Percentiles rank a stretch among this genome's conserved stretches.
Evolutionary conservation across 1,140 invertebrate genomes (phyloP).

Genomic region (Popillia japonica): DNA sequence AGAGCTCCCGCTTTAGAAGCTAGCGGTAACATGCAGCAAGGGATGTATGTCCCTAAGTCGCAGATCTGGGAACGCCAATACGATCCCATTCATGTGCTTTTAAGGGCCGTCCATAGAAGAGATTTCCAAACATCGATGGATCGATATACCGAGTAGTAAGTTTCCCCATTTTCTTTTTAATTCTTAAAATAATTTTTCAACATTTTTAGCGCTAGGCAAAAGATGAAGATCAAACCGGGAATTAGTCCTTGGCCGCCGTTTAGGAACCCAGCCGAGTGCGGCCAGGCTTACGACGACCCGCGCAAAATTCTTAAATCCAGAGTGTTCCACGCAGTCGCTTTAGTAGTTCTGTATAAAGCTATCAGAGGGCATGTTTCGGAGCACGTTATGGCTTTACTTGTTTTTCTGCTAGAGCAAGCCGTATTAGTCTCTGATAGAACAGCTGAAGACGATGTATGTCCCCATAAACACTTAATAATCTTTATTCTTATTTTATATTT

Average conservation of each 20-base stretch:
- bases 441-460: slow-evolving; percentile 11
- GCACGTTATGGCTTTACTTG: slow-evolving; percentile 82
- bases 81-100: slow-evolving; percentile 91
- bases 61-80: slow-evolving; percentile 91
- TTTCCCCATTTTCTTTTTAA: not conserved
- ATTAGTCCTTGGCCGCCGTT: slow-evolving; percentile 85
- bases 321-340: slow-evolving; percentile 85
- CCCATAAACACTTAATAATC: not conserved
- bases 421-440: slow-evolving; percentile 64
- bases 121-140: slow-evolving; percentile 96
- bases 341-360: slow-evolving; percentile 85
- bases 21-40: slow-evolving; percentile 88
- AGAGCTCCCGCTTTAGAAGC: slow-evolving; percentile 81
- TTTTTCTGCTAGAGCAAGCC: slow-evolving; percentile 88
- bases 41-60: slow-evolving; percentile 90
- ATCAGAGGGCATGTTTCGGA: slow-evolving; percentile 82
- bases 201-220: slow-evolving; percentile 67
- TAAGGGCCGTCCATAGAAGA: slow-evolving; percentile 88
- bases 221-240: slow-evolving; percentile 70
- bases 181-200: not conserved
- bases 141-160: slow-evolving; percentile 82
- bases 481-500: not conserved
- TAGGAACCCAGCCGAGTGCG: slow-evolving; percentile 72
- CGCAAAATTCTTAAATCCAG: slow-evolving; percentile 75
- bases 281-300: slow-evolving; percentile 76